Conservation (phyloP, 2,797 vertebrate species). For the Protonibea diacanthus region DNA sequence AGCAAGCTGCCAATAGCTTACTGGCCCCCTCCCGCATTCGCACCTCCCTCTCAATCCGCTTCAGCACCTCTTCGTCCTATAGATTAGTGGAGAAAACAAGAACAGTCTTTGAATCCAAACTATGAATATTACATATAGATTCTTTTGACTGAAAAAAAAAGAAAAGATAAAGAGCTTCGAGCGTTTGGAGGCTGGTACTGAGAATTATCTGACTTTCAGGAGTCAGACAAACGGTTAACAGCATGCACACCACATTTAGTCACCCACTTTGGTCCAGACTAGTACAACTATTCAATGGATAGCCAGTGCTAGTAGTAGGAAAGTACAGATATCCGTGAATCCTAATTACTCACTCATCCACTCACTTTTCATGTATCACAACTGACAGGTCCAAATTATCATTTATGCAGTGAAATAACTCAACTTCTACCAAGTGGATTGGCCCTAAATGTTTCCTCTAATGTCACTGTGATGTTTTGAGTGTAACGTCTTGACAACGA, state of each 20-base stretch:
- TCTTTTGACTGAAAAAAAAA: neutral
- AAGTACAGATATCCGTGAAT: no score
- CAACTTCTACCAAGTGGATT: neutral
- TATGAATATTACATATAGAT: neutral
- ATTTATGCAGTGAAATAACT: neutral
- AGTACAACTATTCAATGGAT: neutral
- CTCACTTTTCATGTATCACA: no score
- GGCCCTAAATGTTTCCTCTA: neutral
- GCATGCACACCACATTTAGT: neutral
- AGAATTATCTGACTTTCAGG: neutral
- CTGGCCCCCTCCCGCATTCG: slow-evolving; percentile 90
- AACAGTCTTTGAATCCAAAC: neutral
- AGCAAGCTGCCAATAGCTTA: slow-evolving; percentile 90
- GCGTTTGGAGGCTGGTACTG: neutral
- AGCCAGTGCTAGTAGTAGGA: neutral
- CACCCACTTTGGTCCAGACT: neutral
- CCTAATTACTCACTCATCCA: neutral
- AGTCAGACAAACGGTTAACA: neutral
- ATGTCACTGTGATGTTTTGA: neutral
- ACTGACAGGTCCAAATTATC: neutral
- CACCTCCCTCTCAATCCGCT: slow-evolving; percentile 91
- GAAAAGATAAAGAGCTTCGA: neutral
- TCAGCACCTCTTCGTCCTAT: slow-evolving; percentile 89
- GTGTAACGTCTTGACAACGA: neutral
- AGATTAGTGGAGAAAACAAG: neutral